A percentile compares a stretch with the other conserved stretches of the same genome.
Conservation (phyloP, 2,113 vertebrate genomes). For the Patagioenas fasciata region DNA sequence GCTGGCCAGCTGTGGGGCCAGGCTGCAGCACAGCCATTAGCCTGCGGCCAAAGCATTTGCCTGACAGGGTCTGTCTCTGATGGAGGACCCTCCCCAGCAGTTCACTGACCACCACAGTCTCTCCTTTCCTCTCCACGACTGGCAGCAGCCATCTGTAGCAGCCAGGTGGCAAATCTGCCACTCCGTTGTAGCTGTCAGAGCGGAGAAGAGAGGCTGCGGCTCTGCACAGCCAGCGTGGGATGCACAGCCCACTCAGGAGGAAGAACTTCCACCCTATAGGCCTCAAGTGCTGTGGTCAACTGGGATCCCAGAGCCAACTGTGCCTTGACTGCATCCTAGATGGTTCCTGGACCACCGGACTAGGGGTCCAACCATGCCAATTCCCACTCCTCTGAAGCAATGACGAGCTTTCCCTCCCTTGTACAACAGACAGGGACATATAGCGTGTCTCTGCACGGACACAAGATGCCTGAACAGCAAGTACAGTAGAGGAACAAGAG, state of each 20-base stretch:
- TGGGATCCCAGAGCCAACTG: not conserved
- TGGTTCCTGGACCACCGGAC: not conserved
- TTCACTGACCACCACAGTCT: not conserved
- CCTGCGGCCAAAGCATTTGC: not conserved
- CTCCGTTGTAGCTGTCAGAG: not conserved
- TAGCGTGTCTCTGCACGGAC: not conserved
- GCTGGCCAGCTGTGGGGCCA: not conserved
- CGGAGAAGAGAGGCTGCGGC: not conserved
- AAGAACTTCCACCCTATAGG: not conserved
- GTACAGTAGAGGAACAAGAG: not conserved
- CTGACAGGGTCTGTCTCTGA: not conserved
- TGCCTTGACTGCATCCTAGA: not conserved
- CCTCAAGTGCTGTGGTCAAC: not conserved
- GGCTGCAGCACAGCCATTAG: not conserved
- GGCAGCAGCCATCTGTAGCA: not conserved
- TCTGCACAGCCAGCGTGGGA: not conserved
- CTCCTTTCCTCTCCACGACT: not conserved
- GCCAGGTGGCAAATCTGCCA: not conserved
- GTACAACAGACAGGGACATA: not conserved
- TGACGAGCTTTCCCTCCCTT: not conserved
- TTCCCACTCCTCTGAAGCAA: not conserved
- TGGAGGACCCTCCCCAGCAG: not conserved
- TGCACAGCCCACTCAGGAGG: accelerated
- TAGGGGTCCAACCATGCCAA: not conserved
- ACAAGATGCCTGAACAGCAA: not conserved